Evolutionary conservation across 2,113 vertebrate species (phyloP), one percentile per base, ranked within the genome.

Genomic region (Megaceryle torquata): DNA sequence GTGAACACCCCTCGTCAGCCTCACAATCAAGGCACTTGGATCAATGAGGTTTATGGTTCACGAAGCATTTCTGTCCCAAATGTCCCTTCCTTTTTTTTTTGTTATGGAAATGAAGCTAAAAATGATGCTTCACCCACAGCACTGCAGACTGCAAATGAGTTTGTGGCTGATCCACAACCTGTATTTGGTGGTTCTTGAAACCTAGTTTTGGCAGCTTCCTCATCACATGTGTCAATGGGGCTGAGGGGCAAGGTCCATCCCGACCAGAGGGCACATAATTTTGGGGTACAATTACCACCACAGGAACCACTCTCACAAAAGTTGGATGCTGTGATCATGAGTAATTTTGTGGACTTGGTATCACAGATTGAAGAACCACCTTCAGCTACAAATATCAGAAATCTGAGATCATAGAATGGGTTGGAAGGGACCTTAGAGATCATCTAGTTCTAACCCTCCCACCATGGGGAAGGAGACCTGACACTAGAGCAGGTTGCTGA

Each of bases 1-100:
- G 43, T 0, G 4, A 37, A 17, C 21, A 13, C 5, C 0, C 2
- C 48, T 89, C 56, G 21, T 41, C 70, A 69, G 53, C 14, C 33
- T 68, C n/a, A 46, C 0, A 0, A 29, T 53, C 22, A 46, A 13
- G 46, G 39, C 18, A 15, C n/a, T 24, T 33, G 11, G n/a, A 53
- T 82, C 21, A 33, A 15, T 0, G 5, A 16, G 13, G 41, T 31
- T 64, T 78, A 28, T 56, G 35, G 21, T 63, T 33, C 13, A n/a
- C 2, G 2, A 59, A 51, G 8, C 26, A 33, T n/a, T 64, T 44
- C 59, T 51, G 50, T 46, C 18, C 39, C 33, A 39, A 53, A 44
- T 29, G 16, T 39, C 35, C 26, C 15, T 31, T 43, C 25, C 24
- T 19, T 26, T 26, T 51, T 56, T 57, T 20, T 33, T 56, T n/a